Base-by-base conservation (phyloP, 1,140 invertebrate species). In the Mylabris phalerata region DNA sequence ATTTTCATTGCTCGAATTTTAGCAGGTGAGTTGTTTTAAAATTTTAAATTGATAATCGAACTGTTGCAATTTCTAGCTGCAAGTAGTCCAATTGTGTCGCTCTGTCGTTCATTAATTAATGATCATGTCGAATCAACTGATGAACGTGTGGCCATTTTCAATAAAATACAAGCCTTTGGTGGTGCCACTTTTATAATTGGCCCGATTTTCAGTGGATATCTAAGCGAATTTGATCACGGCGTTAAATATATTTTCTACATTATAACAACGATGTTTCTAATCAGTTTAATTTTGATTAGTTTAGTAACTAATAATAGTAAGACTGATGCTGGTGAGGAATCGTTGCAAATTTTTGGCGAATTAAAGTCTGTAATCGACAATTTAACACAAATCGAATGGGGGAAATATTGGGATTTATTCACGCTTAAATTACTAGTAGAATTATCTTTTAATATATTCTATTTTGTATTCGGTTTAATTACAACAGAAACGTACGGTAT, bases 141-240 rank as follows among this genome's bases (percentile, higher is more conserved):
- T 38, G 55, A 51, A 32, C 61, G 59, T 44, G 59, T 54, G 25
- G 24, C 48, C 5, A 55, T 59, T 39, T 59, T 62, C n/a, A 45
- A 50, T 39, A 59, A 55, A 59, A 52, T 48, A n/a, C 50, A 52
- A n/a, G 45, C 52, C 32, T 10, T 65, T 11, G 48, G 55, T 9
- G 52, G 56, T 1, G 13, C 54, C 7, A 32, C 26, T 3, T 61
- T 61, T 42, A 32, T 65, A 4, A 27, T 49, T 9, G 60, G 57
- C 2, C 47, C 60, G 9, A 11, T 62, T 4, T 45, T 56, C 11
- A 51, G 60, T 47, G 63, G 63, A 39, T 59, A 58, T 48, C 25
- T 65, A 25, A 62, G 60, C 43, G 63, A 65, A 57, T 19, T 32
- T 9, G 52, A 57, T 38, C 54, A 60, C 45, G 63, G 63, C 9